These are phyloP conservation scores for Cremastobaeus sp. DNA, from an alignment of 2,888 invertebrate species.

Conservation along the genomic window DNA sequence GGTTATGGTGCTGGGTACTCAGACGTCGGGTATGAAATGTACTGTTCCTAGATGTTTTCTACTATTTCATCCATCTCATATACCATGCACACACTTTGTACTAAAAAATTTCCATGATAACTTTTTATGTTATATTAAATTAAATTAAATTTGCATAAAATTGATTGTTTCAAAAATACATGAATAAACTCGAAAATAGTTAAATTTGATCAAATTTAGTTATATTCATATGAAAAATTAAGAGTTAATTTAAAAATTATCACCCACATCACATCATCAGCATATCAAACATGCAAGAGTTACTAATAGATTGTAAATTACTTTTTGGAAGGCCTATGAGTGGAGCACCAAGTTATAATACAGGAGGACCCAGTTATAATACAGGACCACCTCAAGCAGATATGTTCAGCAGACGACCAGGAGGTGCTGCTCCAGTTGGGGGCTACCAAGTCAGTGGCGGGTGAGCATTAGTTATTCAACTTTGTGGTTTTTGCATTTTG, in stretches of 20 bases:
- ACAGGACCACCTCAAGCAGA: constrained; percentile 77
- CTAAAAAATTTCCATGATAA: too few species aligned
- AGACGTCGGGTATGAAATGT: constrained; percentile 73
- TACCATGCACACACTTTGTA: not conserved
- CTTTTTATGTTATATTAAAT: too few species aligned
- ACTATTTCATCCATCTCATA: constrained; percentile 22
- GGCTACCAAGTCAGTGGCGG: constrained; percentile 76
- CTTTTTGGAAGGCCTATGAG: constrained; percentile 71
- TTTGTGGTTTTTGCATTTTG: too few species aligned
- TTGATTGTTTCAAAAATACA: too few species aligned
- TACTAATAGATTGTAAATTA: constrained; percentile 16
- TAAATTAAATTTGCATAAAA: too few species aligned
- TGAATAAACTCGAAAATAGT: too few species aligned
- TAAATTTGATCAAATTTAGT: too few species aligned
- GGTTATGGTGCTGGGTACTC: constrained; percentile 76
- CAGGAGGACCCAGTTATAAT: constrained; percentile 71
- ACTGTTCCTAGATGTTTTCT: constrained; percentile 34
- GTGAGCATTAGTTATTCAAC: constrained; percentile 67
- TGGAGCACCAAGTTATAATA: constrained; percentile 75
- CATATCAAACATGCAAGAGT: not conserved
- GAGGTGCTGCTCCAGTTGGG: constrained; percentile 74
- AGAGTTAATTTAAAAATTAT: too few species aligned
- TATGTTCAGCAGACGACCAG: constrained; percentile 77
- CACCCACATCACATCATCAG: too few species aligned
- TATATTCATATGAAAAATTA: too few species aligned